Evolutionary conservation across 2,888 invertebrate genomes (phyloP).

Genomic region (Lasioglossum oenotherae): DNA sequence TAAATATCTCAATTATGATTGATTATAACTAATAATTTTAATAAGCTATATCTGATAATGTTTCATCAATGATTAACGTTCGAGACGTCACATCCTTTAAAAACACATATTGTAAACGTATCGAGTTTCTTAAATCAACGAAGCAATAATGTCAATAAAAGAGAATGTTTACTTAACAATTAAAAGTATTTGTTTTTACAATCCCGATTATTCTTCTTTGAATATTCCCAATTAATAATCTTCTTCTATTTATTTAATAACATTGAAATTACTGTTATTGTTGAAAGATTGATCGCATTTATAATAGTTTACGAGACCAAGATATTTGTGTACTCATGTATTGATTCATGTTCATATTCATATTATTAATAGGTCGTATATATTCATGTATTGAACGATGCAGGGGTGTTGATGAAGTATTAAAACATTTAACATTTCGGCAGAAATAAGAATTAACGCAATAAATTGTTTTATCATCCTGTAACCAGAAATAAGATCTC

Average conservation of each 20-base stretch:
- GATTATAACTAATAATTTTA: neutral
- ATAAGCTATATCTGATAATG: neutral
- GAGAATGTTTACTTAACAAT: neutral
- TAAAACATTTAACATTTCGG: too few relatives aligned
- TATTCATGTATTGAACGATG: too few relatives aligned
- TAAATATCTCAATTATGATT: neutral
- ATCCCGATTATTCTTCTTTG: neutral
- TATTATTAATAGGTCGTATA: too few relatives aligned
- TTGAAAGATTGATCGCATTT: too few relatives aligned
- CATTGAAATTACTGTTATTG: too few relatives aligned
- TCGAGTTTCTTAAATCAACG: neutral
- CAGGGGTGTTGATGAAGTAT: too few relatives aligned
- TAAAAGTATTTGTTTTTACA: neutral
- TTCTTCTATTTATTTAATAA: neutral
- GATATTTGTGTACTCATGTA: too few relatives aligned
- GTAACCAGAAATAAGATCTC: too few relatives aligned
- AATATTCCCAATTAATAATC: neutral
- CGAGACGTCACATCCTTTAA: neutral
- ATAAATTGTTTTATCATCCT: too few relatives aligned
- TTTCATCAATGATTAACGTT: neutral
- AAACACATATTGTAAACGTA: neutral
- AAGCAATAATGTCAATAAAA: constrained; percentile 8
- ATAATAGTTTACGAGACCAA: too few relatives aligned
- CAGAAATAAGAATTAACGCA: too few relatives aligned
- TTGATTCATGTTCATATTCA: too few relatives aligned